Base-by-base conservation (phyloP, 2,113 vertebrate species). In the Burhinus oedicnemus region DNA sequence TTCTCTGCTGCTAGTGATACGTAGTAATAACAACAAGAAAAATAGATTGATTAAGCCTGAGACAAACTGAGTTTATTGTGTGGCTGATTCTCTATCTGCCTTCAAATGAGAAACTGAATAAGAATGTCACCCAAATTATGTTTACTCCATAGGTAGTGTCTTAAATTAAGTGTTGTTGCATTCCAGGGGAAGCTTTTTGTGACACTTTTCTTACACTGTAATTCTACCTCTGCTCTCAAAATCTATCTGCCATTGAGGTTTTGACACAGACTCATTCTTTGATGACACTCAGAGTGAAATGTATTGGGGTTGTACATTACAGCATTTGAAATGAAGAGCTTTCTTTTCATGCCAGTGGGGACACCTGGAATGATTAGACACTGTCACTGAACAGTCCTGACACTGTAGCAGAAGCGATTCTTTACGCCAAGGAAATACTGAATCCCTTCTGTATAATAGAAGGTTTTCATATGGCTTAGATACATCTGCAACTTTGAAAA, bases 241-340 rank as follows among this genome's bases (percentile, higher is more conserved):
- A 87, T 77, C 42, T 93, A 1, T 88, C 61, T 83, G 47, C 74
- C 13, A 1, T 81, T 87, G 55, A 49, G 36, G 82, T 88, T 94
- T 93, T 82, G 70, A 89, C 36, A 94, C 74, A 86, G 65, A 40
- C 21, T 76, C 21, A 32, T 83, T 89, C 86, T 97, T 90, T 95
- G 88, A 79, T 90, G 36, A 91, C 72, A 75, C 83, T 80, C 38
- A n/a, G 65, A 92, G 22, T 68, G 70, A 92, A 86, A 81, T 65
- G 23, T 80, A 54, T 84, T 95, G 12, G 7, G 26, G 30, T 68
- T 96, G 62, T 49, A 54, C 90, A 90, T 78, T 94, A 89, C 58
- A 83, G 84, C 74, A 78, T 85, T 94, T 92, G 45, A 94, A 96
- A 71, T 54, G 5, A 95, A 93, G 45, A 92, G 27, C 38, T 96